phyloP scores from a whole-genome alignment of 1,140 invertebrate genomes.

The Neodiprion lecontei region DNA sequence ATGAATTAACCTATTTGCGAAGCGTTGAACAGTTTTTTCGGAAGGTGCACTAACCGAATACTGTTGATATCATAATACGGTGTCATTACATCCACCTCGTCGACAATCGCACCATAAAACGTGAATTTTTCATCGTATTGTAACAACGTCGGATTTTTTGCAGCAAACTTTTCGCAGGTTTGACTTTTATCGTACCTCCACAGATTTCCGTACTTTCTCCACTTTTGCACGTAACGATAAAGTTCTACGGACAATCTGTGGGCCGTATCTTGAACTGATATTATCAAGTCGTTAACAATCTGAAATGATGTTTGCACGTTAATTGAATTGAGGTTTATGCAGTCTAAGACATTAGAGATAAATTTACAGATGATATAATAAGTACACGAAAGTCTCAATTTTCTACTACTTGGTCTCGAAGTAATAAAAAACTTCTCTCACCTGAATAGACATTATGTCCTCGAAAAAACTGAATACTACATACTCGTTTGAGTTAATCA shows the following conservation, averaged over 20 bases:
- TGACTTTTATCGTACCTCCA: constrained; percentile 83
- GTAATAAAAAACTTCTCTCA: constrained; percentile 25
- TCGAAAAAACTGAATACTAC: constrained; percentile 77
- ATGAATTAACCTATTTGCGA: constrained; percentile 13
- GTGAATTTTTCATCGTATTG: constrained; percentile 85
- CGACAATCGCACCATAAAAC: constrained; percentile 80
- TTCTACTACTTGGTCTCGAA: neutral
- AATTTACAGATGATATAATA: neutral
- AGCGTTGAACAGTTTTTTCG: constrained; percentile 15
- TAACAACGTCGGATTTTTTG: constrained; percentile 72
- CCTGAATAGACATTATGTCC: constrained; percentile 72
- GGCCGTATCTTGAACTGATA: constrained; percentile 71
- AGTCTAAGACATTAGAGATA: too few species aligned
- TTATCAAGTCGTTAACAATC: constrained; percentile 71
- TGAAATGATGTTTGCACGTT: constrained; percentile 25
- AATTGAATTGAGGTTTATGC: neutral
- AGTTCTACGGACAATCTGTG: constrained; percentile 69
- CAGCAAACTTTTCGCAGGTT: constrained; percentile 78
- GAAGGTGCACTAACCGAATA: constrained; percentile 57
- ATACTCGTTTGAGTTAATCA: constrained; percentile 64
- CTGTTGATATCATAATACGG: constrained; percentile 69
- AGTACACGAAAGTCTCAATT: neutral
- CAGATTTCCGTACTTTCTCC: constrained; percentile 79
- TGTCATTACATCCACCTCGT: constrained; percentile 69
- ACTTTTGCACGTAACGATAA: constrained; percentile 73